These are phyloP conservation scores for Mamestra brassicae DNA, from an alignment of 2,888 invertebrate species.

Conservation along the genomic window DNA sequence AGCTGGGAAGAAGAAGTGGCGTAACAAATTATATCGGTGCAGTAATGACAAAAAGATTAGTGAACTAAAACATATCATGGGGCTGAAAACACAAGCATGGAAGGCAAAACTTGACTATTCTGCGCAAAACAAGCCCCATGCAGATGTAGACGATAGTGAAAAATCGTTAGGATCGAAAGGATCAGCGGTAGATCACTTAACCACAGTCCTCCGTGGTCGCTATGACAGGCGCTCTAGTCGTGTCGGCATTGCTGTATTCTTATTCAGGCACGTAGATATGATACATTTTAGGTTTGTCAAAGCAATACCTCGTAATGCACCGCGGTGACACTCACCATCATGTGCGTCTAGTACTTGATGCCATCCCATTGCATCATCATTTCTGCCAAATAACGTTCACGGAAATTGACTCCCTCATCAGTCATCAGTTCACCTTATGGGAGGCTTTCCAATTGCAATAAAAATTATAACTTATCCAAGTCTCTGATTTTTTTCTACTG, in stretches of 20 bases:
- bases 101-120: background rate
- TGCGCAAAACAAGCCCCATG: background rate
- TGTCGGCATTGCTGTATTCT: too few species aligned
- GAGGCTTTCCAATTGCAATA: background rate
- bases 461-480: background rate
- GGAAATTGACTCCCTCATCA: too few species aligned
- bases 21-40: too few species aligned
- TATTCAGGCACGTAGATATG: too few species aligned
- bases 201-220: conserved; percentile 63
- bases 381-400: too few species aligned
- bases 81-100: background rate
- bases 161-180: conserved; percentile 4
- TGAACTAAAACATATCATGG: background rate
- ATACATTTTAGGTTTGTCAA: too few species aligned
- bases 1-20: too few species aligned
- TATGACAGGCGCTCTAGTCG: conserved; percentile 70
- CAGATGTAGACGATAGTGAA: background rate
- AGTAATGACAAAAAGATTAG: conserved; percentile 14
- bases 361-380: background rate
- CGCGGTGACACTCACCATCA: background rate
- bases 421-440: background rate
- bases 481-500: background rate
- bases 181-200: background rate
- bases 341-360: background rate
- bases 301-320: too few species aligned